Evolutionary conservation across 1,140 invertebrate species (phyloP).

Genomic region (Wasmannia auropunctata): DNA sequence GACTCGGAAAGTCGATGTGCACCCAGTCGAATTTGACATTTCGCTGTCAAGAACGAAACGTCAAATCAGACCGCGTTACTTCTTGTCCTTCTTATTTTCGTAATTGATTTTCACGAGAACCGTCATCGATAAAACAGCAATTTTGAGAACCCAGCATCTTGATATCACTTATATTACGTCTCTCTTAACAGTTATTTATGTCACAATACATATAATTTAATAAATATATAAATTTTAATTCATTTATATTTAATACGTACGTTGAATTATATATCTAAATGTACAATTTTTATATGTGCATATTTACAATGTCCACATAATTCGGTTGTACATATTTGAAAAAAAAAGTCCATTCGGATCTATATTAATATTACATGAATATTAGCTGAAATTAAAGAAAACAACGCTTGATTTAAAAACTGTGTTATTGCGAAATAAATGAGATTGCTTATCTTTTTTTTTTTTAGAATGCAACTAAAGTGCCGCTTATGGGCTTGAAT

Average conservation of each 20-base stretch:
- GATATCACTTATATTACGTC: neutral
- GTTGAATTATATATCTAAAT: neutral
- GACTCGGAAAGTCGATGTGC: slow-evolving; percentile 3
- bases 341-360: neutral
- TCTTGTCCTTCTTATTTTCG: neutral
- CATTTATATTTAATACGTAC: neutral
- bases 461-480: slow-evolving; percentile 77
- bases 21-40: neutral
- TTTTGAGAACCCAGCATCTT: neutral
- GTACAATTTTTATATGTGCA: neutral
- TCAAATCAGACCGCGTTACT: neutral
- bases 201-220: neutral
- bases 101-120: neutral
- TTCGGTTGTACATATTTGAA: neutral
- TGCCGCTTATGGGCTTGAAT: slow-evolving; percentile 82
- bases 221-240: neutral
- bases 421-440: neutral
- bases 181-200: neutral
- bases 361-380: neutral
- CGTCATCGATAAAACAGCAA: neutral
- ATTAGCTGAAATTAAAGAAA: neutral
- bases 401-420: neutral
- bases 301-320: neutral
- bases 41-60: slow-evolving; percentile 11
- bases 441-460: neutral